Base-by-base conservation (phyloP, 2,797 vertebrate species). In the Anas bernieri region DNA sequence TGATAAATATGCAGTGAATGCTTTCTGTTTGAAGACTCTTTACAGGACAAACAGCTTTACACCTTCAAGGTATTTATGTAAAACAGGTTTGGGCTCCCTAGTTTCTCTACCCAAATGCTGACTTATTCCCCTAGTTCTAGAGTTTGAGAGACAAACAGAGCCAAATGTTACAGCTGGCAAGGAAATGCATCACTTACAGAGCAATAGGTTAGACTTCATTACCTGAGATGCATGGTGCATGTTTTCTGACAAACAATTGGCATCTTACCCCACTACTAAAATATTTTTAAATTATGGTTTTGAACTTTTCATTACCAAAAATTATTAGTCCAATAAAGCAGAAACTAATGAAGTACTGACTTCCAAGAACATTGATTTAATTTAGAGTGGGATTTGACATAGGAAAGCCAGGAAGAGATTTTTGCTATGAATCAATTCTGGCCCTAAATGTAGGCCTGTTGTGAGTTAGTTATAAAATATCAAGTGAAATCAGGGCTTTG, bases 1-100 rank as follows among this genome's bases (percentile, higher is more conserved):
- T 12, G 52, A 28, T n/a, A 50, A 63, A 59, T 43, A 15, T 1
- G 0, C 0, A 1, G 21, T 26, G 15, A 48, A 26, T 30, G 2
- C 4, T 61, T 70, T n/a, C n/a, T 30, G 0, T 12, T 25, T 17
- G 52, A 81, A 66, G 70, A 46, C 4, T 39, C 66, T 26, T 12
- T 6, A 2, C 50, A 6, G 35, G 12, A 5, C 2, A 11, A 10
- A 23, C 50, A 22, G 54, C 52, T 69, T 90, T 41, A 39, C 39
- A 39, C 39, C 5, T 31, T 20, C 8, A 18, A 11, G 50, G 37
- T 18, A 2, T 66, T 21, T 50, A 21, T 28, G 35, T 23, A n/a
- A 35, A 66, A 39, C 23, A 33, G 6, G 0, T 85, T 62, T 16
- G 63, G 35, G 15, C 5, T 54, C 31, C 15, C 16, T 17, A 1